phyloP scores from a whole-genome alignment of 1,140 invertebrate genomes.

The Cydia amplana region DNA sequence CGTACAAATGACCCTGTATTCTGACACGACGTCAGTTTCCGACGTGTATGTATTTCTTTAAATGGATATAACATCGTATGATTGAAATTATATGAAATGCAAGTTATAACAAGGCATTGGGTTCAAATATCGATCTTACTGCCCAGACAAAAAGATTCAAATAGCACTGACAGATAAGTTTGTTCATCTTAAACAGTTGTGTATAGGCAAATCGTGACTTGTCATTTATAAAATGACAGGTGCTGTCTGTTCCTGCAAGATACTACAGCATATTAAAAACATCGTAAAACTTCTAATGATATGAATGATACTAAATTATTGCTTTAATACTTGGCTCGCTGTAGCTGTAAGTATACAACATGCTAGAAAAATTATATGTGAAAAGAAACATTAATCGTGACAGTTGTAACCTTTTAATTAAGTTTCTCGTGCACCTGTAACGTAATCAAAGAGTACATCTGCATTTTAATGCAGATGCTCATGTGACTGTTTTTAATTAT shows the following conservation, averaged over 20 bases:
- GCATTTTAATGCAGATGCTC: not conserved
- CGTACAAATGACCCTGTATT: not conserved
- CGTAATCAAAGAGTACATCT: not conserved
- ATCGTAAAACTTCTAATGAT: too few relatives aligned
- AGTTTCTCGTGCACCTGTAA: not conserved
- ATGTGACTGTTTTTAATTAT: not conserved
- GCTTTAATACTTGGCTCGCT: too few relatives aligned
- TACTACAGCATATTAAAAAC: too few relatives aligned
- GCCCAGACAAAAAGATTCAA: not conserved
- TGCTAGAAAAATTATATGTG: too few relatives aligned
- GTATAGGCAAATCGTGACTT: not conserved
- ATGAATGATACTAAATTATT: too few relatives aligned
- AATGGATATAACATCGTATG: not conserved
- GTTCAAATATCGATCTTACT: not conserved
- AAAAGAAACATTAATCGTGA: too few relatives aligned
- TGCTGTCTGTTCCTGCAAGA: not conserved
- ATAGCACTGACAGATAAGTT: not conserved
- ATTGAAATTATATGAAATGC: constrained; percentile 2
- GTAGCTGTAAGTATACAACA: too few relatives aligned
- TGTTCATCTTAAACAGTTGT: too few relatives aligned
- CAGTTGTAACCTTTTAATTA: not conserved
- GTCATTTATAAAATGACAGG: not conserved
- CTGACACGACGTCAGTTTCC: constrained; percentile 1
- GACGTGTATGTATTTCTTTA: not conserved
- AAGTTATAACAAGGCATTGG: not conserved